phyloP scores from a whole-genome alignment of 2,113 vertebrate genomes.

The Platysternon megacephalum region DNA sequence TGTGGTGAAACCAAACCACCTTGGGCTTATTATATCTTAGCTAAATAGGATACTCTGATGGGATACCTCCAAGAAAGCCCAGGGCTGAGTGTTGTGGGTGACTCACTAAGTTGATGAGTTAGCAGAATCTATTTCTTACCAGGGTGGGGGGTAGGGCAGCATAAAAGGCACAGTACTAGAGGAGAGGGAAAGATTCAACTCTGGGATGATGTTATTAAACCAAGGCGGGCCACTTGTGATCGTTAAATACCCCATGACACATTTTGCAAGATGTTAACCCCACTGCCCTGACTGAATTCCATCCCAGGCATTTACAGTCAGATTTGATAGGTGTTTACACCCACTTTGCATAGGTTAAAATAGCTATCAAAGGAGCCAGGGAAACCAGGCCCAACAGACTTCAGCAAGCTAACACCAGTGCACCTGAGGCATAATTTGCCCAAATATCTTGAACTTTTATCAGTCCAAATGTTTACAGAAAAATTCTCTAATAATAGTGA shows the following conservation, averaged over 20 bases:
- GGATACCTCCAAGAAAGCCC: neutral
- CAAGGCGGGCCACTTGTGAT: neutral
- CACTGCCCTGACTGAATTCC: neutral
- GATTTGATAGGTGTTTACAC: neutral
- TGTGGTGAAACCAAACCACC: neutral
- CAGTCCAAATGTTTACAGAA: neutral
- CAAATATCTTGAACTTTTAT: neutral
- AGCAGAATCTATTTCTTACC: neutral
- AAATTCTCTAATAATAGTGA: neutral
- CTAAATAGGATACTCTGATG: neutral
- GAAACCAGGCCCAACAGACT: neutral
- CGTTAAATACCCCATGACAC: neutral
- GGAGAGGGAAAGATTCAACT: neutral
- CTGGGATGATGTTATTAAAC: neutral
- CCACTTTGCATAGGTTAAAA: neutral
- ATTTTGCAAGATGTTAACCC: neutral
- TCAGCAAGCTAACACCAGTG: neutral
- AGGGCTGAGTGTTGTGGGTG: neutral
- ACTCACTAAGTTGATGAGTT: neutral
- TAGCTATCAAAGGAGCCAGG: neutral
- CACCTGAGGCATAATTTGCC: neutral
- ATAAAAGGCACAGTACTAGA: neutral
- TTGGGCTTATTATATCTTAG: neutral
- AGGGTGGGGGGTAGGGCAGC: neutral
- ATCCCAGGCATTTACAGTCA: neutral